Evolutionary conservation across 2,113 vertebrate genomes (phyloP).

Genomic region (Dromiciops gliroides): DNA sequence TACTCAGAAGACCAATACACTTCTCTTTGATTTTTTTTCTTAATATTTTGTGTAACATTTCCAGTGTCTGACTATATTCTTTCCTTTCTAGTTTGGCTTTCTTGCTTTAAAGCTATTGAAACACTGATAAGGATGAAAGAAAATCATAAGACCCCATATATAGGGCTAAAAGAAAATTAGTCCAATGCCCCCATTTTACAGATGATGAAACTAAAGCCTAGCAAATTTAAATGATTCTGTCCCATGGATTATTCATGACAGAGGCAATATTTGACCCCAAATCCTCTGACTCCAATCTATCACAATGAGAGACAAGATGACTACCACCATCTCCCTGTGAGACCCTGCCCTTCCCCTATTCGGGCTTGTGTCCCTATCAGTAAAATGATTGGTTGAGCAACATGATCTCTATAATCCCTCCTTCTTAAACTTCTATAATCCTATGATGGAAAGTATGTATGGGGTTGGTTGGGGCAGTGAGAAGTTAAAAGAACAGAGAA

Average conservation of each 20-base stretch:
- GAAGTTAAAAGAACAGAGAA: neutral
- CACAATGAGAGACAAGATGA: neutral
- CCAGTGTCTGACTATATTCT: neutral
- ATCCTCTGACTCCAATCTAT: neutral
- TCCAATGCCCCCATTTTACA: neutral
- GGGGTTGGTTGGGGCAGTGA: neutral
- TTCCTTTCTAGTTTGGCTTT: neutral
- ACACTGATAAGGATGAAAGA: neutral
- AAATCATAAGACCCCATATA: neutral
- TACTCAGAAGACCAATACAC: neutral
- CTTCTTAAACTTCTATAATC: neutral
- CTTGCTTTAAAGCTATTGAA: conserved; percentile 17
- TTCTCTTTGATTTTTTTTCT: conserved; percentile 7
- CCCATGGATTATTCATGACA: neutral
- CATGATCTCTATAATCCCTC: neutral
- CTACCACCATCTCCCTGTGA: no score
- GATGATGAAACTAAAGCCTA: neutral
- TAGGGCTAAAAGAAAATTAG: neutral
- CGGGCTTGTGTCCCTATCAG: neutral
- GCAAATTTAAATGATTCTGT: neutral
- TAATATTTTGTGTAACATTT: neutral
- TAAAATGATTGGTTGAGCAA: neutral
- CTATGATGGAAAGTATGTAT: neutral
- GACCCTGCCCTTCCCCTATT: neutral
- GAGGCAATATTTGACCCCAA: neutral